phyloP scores from a whole-genome alignment of 2,113 vertebrate species.

The Salvelinus sp. region DNA sequence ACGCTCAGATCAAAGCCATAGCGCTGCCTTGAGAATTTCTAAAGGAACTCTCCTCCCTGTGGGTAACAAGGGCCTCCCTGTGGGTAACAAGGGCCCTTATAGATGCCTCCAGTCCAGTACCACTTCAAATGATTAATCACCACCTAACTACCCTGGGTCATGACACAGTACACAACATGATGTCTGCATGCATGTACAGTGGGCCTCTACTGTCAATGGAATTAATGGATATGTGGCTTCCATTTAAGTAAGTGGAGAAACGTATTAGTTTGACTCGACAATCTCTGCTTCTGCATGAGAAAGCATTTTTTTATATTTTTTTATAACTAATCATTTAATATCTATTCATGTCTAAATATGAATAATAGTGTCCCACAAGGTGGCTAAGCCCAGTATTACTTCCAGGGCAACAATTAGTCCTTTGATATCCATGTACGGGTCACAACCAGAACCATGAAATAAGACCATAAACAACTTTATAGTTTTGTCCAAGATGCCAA shows the following conservation, averaged over 20 bases:
- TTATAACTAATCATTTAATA: not conserved
- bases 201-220: no score
- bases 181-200: conserved; percentile 6
- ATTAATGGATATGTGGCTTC: no score
- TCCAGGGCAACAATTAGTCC: conserved; percentile 1
- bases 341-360: not conserved
- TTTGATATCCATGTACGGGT: conserved; percentile 33
- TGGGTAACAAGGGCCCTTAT: no score
- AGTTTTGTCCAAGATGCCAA: conserved; percentile 5
- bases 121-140: conserved; percentile 11
- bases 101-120: conserved; percentile 4
- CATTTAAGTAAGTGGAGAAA: no score
- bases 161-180: not conserved
- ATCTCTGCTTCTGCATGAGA: no score
- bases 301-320: no score
- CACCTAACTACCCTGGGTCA: not conserved
- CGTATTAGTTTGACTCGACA: no score
- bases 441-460: not conserved
- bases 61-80: not conserved
- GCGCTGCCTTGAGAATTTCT: conserved; percentile 1
- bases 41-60: conserved; percentile 3
- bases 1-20: conserved; percentile 36
- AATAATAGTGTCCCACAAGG: conserved; percentile 13
- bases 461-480: not conserved
- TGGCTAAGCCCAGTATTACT: conserved; percentile 1